Conservation (phyloP, 2,888 invertebrate genomes). For the Andrena flavipes region DNA sequence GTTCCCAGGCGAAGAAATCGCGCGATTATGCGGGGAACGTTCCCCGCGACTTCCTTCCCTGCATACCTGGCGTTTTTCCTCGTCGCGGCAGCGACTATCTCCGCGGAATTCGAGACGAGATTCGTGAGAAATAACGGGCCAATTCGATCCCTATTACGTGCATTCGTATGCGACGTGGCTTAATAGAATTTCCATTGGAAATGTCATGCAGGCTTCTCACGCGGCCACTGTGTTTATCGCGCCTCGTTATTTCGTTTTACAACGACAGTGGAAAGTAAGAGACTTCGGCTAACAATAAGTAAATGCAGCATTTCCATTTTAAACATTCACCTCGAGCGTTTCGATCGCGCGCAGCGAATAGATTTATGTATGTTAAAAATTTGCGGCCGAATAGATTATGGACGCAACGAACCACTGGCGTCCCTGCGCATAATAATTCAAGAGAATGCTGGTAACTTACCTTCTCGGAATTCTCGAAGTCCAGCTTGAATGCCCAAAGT, state of each 20-base stretch:
- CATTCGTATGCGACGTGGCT: conserved; percentile 25
- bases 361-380: not conserved
- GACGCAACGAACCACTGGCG: not conserved
- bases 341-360: too few relatives aligned
- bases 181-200: conserved; percentile 55
- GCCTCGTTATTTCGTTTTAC: not conserved
- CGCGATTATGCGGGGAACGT: conserved; percentile 67
- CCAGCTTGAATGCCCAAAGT: conserved; percentile 99
- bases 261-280: too few relatives aligned
- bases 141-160: conserved; percentile 57
- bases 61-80: conserved; percentile 65
- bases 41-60: conserved; percentile 62
- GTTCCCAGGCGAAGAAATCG: conserved; percentile 66
- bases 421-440: not conserved
- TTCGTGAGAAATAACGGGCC: conserved; percentile 51
- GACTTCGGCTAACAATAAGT: not conserved
- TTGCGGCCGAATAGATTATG: not conserved
- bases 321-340: too few relatives aligned
- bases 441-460: conserved; percentile 84
- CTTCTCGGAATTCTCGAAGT: conserved; percentile 98
- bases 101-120: conserved; percentile 60
- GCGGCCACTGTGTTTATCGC: conserved; percentile 18
- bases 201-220: conserved; percentile 32
- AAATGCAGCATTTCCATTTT: too few relatives aligned
- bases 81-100: conserved; percentile 52